These are phyloP conservation scores for Drosophila prosaltans DNA, from an alignment of 1,140 invertebrate species.

Conservation along the genomic window DNA sequence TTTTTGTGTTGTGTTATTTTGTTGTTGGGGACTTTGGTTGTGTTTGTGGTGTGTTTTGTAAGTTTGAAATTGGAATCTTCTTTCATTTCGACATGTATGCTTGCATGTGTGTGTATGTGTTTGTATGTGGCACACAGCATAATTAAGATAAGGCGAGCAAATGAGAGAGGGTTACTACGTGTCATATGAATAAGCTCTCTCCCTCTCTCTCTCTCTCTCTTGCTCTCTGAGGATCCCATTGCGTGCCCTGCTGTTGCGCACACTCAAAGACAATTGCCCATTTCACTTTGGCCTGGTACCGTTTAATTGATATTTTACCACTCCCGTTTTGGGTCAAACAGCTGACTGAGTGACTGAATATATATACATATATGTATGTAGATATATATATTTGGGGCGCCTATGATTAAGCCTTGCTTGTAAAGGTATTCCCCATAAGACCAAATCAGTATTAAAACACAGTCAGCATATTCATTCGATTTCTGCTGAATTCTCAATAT, in stretches of 20 bases:
- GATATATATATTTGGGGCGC: constrained; percentile 7
- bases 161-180: constrained; percentile 34
- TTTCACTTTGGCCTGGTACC: constrained; percentile 42
- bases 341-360: constrained; percentile 21
- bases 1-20: neutral
- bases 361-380: neutral
- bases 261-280: constrained; percentile 30
- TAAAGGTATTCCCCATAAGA: constrained; percentile 70
- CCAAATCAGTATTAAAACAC: constrained; percentile 24
- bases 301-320: constrained; percentile 10
- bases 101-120: neutral
- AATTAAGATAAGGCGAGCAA: constrained; percentile 20
- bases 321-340: constrained; percentile 26
- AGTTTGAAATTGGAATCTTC: constrained; percentile 43
- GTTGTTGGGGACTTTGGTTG: neutral
- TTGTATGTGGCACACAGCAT: constrained; percentile 19
- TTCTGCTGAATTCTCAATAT: constrained; percentile 51
- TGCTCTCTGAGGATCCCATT: constrained; percentile 25
- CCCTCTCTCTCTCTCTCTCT: constrained; percentile 23
- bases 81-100: constrained; percentile 23
- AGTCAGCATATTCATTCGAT: constrained; percentile 61
- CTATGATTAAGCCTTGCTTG: constrained; percentile 58
- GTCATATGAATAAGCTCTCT: constrained; percentile 22
- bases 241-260: constrained; percentile 49
- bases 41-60: constrained; percentile 25